phyloP scores from a whole-genome alignment of 2,797 vertebrate genomes.

The Nyctibius grandis region DNA sequence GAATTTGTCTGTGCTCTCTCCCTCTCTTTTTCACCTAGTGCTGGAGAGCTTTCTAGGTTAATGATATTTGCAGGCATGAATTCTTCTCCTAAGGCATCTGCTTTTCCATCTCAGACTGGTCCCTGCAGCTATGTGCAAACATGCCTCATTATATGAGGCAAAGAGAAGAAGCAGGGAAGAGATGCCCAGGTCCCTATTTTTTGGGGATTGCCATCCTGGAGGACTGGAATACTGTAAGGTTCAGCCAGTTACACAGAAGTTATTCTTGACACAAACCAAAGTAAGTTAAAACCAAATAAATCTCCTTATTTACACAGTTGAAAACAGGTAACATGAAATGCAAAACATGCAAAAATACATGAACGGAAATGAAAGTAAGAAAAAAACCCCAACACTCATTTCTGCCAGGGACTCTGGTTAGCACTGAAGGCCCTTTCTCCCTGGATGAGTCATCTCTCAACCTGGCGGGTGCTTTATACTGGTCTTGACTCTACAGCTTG shows the following conservation, averaged over 20 bases:
- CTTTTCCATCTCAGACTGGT: not conserved
- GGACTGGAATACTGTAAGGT: not conserved
- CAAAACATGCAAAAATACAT: not conserved
- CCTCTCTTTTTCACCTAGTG: not conserved
- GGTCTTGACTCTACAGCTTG: not conserved
- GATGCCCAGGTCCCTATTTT: not conserved
- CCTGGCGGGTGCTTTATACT: not conserved
- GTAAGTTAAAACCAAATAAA: not conserved
- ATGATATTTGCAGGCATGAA: conserved; percentile 7
- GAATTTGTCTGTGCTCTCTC: not conserved
- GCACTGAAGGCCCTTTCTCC: not conserved
- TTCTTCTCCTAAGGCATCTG: not conserved
- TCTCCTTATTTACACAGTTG: not conserved
- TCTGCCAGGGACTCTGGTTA: not conserved
- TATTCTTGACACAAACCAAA: not conserved
- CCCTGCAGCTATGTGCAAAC: not conserved
- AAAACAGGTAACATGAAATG: not conserved
- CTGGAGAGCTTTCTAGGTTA: not conserved
- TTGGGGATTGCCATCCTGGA: not conserved
- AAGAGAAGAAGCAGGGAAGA: not conserved
- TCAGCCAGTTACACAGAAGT: not conserved
- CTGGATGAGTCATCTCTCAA: not conserved
- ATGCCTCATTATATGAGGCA: not conserved
- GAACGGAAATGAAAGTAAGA: not conserved
- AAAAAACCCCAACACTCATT: not conserved